phyloP scores from a whole-genome alignment of 2,113 vertebrate species.

The Arothron firmamentum region DNA sequence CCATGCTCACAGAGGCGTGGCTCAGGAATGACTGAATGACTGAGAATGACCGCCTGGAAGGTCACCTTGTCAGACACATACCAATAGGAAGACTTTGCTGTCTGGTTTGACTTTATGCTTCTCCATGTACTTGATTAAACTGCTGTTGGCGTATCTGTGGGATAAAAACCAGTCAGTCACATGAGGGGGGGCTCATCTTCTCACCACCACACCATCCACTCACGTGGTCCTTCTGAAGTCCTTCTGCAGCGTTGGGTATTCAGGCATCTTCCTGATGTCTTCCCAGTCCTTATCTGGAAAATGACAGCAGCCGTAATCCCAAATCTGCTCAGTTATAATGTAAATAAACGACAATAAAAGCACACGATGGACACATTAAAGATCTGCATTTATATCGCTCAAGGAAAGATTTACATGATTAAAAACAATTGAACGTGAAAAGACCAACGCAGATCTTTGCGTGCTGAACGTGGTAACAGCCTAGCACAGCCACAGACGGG shows the following conservation, averaged over 20 bases:
- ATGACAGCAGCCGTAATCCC: slow-evolving; percentile 11
- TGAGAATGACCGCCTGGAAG: no score
- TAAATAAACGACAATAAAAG: no score
- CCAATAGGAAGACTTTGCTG: slow-evolving; percentile 98
- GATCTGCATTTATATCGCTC: no score
- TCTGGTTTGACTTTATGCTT: slow-evolving; percentile 99
- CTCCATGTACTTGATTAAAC: slow-evolving; percentile 99
- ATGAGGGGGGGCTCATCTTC: not conserved
- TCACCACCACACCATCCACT: slow-evolving; percentile 60
- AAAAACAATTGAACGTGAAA: no score
- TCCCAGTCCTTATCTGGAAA: slow-evolving; percentile 97
- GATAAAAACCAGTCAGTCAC: slow-evolving; percentile 19
- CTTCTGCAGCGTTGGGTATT: slow-evolving; percentile 97
- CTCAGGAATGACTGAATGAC: no score
- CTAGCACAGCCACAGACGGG: not conserved
- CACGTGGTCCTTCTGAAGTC: slow-evolving; percentile 98
- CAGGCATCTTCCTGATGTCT: slow-evolving; percentile 99
- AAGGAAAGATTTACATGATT: no score
- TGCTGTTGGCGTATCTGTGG: slow-evolving; percentile 95
- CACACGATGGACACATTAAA: no score
- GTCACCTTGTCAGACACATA: no score
- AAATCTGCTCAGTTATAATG: no score
- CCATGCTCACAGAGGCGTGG: no score
- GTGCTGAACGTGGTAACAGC: no score
- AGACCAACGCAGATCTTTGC: no score